Percentiles rank a stretch among this genome's conserved stretches.
These are phyloP conservation scores for Scomber colias DNA, from an alignment of 2,113 vertebrate species.

Conservation along the genomic window DNA sequence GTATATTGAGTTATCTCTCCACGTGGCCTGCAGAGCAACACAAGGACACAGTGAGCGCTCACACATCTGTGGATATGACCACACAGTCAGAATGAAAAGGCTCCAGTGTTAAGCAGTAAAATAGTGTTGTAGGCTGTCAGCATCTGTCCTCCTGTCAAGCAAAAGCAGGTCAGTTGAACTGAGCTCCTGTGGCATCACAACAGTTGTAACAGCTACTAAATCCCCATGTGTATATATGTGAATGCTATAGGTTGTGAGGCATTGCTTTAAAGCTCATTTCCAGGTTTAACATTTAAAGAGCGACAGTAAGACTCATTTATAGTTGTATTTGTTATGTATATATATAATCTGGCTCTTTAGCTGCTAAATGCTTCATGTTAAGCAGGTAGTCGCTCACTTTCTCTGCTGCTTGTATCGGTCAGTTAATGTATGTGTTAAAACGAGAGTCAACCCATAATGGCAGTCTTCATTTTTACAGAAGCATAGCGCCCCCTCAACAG, in stretches of 20 bases:
- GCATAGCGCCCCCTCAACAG: no score
- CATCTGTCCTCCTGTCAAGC: constrained; percentile 32
- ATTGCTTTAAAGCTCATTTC: background rate
- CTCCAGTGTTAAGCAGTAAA: background rate
- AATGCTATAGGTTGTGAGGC: background rate
- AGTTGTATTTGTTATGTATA: no score
- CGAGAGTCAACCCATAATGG: no score
- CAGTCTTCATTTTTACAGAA: no score
- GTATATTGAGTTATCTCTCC: constrained; percentile 60
- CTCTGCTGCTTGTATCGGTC: no score
- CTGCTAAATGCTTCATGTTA: background rate
- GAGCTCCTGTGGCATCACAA: constrained; percentile 4
- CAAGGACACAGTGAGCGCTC: background rate
- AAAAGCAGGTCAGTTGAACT: constrained; percentile 14
- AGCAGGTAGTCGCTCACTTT: background rate
- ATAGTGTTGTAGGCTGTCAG: constrained; percentile 9
- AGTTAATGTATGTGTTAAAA: no score
- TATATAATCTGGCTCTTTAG: background rate
- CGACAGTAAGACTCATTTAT: no score
- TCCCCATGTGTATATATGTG: no score
- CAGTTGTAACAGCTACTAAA: background rate
- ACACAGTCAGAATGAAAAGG: constrained; percentile 19
- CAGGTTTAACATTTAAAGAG: no score
- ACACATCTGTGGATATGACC: background rate
- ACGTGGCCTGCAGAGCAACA: constrained; percentile 24